These are phyloP conservation scores for Lasius fuliginosus DNA, from an alignment of 2,888 invertebrate genomes.

Conservation along the genomic window DNA sequence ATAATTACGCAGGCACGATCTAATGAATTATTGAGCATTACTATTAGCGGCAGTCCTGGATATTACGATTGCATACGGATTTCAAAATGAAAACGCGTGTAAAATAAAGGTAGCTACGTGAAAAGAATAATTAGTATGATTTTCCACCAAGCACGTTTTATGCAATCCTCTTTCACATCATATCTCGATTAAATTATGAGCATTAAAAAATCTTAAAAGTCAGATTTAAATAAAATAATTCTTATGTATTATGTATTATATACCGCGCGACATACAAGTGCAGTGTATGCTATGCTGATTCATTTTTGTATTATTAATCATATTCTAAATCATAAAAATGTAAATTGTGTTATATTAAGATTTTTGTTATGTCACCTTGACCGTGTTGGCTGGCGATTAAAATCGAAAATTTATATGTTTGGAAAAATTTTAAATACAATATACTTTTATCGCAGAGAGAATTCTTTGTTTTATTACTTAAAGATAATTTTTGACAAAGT, in stretches of 20 bases:
- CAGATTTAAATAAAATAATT: conserved; percentile 10
- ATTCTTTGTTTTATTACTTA: background rate
- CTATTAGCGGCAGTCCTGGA: conserved; percentile 25
- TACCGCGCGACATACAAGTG: background rate
- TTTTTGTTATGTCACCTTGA: conserved; percentile 26
- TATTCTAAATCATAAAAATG: conserved; percentile 23
- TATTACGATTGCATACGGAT: background rate
- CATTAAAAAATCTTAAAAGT: background rate
- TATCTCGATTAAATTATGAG: background rate
- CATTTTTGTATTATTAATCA: conserved; percentile 28
- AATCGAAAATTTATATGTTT: background rate
- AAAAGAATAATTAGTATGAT: conserved; percentile 6
- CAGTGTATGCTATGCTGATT: conserved; percentile 2
- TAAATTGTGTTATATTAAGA: conserved; percentile 11
- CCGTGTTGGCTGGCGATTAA: background rate
- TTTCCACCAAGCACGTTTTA: conserved; percentile 3
- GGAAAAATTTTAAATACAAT: conserved; percentile 11
- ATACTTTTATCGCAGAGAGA: background rate
- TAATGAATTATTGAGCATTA: conserved; percentile 45
- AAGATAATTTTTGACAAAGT: background rate
- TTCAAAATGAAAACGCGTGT: conserved; percentile 23
- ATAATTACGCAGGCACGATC: conserved; percentile 32
- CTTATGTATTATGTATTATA: background rate
- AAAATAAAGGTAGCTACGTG: conserved; percentile 15
- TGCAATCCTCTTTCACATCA: conserved; percentile 1